Conservation (phyloP, 2,797 vertebrate species). For the Rhyacichthys aspro region DNA sequence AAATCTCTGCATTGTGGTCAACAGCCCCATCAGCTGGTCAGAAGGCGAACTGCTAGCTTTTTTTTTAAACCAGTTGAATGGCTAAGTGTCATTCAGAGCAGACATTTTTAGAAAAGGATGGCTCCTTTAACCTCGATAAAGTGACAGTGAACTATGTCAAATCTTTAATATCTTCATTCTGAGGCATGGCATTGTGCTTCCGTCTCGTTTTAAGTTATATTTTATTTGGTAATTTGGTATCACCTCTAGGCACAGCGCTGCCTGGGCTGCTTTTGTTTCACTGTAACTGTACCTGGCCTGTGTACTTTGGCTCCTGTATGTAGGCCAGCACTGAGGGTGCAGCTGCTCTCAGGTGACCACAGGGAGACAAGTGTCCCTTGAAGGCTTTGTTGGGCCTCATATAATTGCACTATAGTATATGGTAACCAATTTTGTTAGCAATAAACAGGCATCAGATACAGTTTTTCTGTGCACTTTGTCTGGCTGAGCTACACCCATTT, state of each 20-base stretch:
- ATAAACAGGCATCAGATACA: too few relatives aligned
- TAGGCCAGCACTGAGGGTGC: slow-evolving; percentile 42
- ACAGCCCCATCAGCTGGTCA: too few relatives aligned
- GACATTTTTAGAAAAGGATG: too few relatives aligned
- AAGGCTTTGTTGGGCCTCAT: not conserved
- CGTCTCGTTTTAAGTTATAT: slow-evolving; percentile 28
- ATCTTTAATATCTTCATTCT: not conserved
- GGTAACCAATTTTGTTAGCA: not conserved
- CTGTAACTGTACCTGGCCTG: slow-evolving; percentile 58
- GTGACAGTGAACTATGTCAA: not conserved
- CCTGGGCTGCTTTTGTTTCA: slow-evolving; percentile 51
- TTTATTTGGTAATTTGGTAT: slow-evolving; percentile 44
- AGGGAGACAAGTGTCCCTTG: not conserved
- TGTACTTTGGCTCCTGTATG: slow-evolving; percentile 45
- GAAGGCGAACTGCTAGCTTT: too few relatives aligned
- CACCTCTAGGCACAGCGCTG: slow-evolving; percentile 36
- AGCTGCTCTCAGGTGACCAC: slow-evolving; percentile 22
- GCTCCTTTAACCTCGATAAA: too few relatives aligned
- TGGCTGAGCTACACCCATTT: too few relatives aligned
- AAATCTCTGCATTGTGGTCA: too few relatives aligned
- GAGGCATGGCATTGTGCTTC: not conserved
- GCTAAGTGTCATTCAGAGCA: too few relatives aligned
- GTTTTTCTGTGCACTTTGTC: too few relatives aligned
- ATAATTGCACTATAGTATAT: not conserved
- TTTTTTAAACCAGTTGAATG: too few relatives aligned